Evolutionary conservation across 2,797 vertebrate genomes (phyloP), one percentile per base, ranked within the genome.

Genomic region (Leptodactylus fallax): DNA sequence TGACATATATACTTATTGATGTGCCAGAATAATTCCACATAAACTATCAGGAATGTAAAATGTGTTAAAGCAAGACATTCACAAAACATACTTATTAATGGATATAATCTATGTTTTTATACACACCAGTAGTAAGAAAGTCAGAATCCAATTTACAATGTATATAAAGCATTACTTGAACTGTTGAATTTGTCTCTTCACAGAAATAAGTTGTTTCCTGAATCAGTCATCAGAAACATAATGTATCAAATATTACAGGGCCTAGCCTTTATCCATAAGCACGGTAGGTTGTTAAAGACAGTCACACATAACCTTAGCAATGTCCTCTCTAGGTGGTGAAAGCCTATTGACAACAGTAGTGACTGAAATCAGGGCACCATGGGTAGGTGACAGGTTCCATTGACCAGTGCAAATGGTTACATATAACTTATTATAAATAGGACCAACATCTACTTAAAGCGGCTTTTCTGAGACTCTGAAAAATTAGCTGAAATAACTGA

Each of bases 201-300:
- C 97, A 99, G 98, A 97, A 98, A 94, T 96, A 99, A 97, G 93
- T 95, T 98, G 94, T 98, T 99, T 91, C 97, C 98, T 0, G 98
- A 99, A 91, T 99, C 98, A 93, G 97, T 97, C 94, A 97, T 98
- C 96, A 97, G 98, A 96, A 99, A 99, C 94, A 99, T 99, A 95
- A 97, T 96, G 96, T 99, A 97, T 97, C 98, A 99, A 91, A 99
- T 99, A 95, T 93, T 99, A 90, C 98, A 99, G 95, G 98, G 98
- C 87, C 94, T 99, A 93, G 97, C 97, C 76, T 99, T 98, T 95
- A 98, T 99, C 94, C 98, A 99, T 94, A 99, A 99, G 93, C 96
- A 99, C 51, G 98, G 98, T 99, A 97, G 94, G 98, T 97, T 91
- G 2, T 77, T 14, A 90, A 5, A 14, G 85, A 61, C 25, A 87